A percentile compares a stretch with the other conserved stretches of the same genome.
These are phyloP conservation scores for Sebastes melanostomus DNA, from an alignment of 2,797 vertebrate genomes.

Conservation along the genomic window DNA sequence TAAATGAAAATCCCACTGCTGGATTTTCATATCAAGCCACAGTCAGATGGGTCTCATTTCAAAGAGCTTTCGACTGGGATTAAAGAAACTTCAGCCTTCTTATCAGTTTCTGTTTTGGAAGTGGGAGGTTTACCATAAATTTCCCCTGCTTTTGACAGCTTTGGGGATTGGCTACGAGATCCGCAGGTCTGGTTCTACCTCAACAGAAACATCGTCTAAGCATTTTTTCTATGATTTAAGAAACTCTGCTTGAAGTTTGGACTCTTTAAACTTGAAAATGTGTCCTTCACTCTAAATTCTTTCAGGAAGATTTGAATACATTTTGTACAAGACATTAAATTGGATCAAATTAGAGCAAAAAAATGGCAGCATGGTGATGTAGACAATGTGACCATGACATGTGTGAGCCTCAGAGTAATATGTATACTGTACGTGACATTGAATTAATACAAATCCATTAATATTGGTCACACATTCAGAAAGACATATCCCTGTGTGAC, in stretches of 20 bases:
- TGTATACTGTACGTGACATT: background rate
- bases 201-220: conserved; percentile 18
- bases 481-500: background rate
- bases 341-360: background rate
- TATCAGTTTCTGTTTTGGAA: conserved; percentile 36
- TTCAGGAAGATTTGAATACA: conserved; percentile 4
- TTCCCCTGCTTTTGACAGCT: conserved; percentile 20
- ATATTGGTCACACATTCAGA: background rate
- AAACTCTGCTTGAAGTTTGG: background rate
- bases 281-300: background rate
- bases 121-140: conserved; percentile 45
- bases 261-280: conserved; percentile 14
- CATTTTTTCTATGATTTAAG: conserved; percentile 18
- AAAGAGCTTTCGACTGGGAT: conserved; percentile 27
- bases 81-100: conserved; percentile 30
- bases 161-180: conserved; percentile 5
- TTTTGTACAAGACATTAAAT: background rate
- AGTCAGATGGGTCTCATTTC: conserved; percentile 24
- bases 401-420: background rate
- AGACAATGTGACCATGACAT: background rate
- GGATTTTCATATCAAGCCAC: conserved; percentile 24
- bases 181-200: conserved; percentile 26
- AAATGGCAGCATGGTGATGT: background rate
- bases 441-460: conserved; percentile 1
- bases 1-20: conserved; percentile 11